phyloP scores from a whole-genome alignment of 2,797 vertebrate genomes.

The Cuculus canorus region DNA sequence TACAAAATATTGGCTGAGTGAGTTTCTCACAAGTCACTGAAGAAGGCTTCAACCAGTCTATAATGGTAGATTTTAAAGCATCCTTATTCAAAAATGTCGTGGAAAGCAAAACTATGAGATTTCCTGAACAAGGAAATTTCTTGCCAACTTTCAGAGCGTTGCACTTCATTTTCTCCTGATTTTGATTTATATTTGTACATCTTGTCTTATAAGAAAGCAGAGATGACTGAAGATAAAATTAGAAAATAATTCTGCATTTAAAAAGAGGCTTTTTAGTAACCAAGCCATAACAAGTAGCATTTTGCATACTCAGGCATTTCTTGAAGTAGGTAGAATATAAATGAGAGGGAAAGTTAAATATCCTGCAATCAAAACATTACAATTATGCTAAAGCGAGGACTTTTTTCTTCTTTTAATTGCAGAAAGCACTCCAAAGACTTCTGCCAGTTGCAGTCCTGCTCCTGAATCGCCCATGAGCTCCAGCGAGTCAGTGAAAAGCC shows the following conservation, averaged over 20 bases:
- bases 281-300: not conserved
- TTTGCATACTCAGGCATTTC: slow-evolving; percentile 10
- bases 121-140: slow-evolving; percentile 22
- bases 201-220: slow-evolving; percentile 22
- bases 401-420: slow-evolving; percentile 57
- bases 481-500: slow-evolving; percentile 91
- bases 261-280: slow-evolving; percentile 36
- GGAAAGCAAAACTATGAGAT: slow-evolving; percentile 4
- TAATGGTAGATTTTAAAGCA: not conserved
- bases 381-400: slow-evolving; percentile 34
- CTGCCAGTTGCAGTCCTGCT: slow-evolving; percentile 94
- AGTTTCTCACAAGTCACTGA: not conserved
- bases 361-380: slow-evolving; percentile 43
- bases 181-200: slow-evolving; percentile 31
- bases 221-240: slow-evolving; percentile 39
- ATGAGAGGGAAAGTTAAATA: slow-evolving; percentile 23
- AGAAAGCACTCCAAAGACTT: slow-evolving; percentile 97
- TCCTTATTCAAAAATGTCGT: not conserved
- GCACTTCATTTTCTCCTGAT: not conserved
- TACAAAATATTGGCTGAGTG: not conserved
- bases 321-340: slow-evolving; percentile 45
- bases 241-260: slow-evolving; percentile 32
- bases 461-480: slow-evolving; percentile 95
- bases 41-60: not conserved
- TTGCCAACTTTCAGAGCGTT: not conserved